Evolutionary conservation across 2,888 invertebrate genomes (phyloP), one percentile per base, ranked within the genome.

Genomic region (Craniophora ligustri): DNA sequence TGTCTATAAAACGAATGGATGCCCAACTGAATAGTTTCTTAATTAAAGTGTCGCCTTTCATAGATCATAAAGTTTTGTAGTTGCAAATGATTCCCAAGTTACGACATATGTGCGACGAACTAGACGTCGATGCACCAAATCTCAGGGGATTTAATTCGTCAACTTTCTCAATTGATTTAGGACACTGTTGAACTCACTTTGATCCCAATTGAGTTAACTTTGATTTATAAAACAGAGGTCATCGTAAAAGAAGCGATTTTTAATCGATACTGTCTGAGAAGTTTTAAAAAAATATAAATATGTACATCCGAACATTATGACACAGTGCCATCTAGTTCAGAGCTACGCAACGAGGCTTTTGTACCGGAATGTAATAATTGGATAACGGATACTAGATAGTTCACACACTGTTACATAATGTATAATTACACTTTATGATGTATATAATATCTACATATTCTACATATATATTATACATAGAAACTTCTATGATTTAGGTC

Each of bases 151-250:
- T 15, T 15, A 15, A 16, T 41, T 28, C n/a, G 4, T 31, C 1
- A 57, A 51, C 26, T 53, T 71, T 50, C 6, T n/a, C n/a, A 38
- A 30, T 45, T 54, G 28, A 54, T 54, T 50, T 51, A 40, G 28
- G 15, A 8, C 15, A 16, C 26, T 42, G 31, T 40, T 41, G 13
- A 49, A 40, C 40, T 31, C 18, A 50, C 10, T 42, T 39, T 15
- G 30, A 32, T 18, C 31, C 8, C n/a, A 26, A 23, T 55, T 30
- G 8, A n/a, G 7, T 26, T 23, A 31, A 40, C n/a, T 62, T 67
- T 39, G 15, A 31, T 51, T 38, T 19, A 50, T 23, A 2, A n/a
- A 19, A 8, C 8, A 30, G 6, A 11, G 18, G 14, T 0, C 13
- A 13, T 14, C 10, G 14, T 45, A 65, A 31, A 26, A 26, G 7